phyloP scores from a whole-genome alignment of 2,888 invertebrate species.

The Nudaria mundana region DNA sequence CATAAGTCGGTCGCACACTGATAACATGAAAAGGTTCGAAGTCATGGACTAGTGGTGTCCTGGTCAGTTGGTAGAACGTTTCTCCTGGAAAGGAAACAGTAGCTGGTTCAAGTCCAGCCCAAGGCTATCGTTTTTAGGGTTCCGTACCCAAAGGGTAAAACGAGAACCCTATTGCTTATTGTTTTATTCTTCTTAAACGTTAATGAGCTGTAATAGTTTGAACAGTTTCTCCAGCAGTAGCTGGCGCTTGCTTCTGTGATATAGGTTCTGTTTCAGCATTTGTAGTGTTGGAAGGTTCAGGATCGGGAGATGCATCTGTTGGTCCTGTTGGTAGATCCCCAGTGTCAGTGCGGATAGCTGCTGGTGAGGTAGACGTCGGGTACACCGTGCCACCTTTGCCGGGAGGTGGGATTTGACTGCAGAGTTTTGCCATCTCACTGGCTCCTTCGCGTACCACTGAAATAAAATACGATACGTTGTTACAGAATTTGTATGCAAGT shows the following conservation, averaged over 20 bases:
- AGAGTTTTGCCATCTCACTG: conserved; percentile 64
- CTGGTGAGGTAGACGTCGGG: conserved; percentile 43
- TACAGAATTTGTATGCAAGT: no score
- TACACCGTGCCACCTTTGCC: conserved; percentile 44
- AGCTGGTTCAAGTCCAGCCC: no score
- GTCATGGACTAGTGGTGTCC: no score
- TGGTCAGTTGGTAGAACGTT: no score
- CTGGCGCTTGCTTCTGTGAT: neutral
- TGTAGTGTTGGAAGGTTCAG: no score
- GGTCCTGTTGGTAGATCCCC: conserved; percentile 9
- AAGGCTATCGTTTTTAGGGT: no score
- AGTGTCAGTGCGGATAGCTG: conserved; percentile 36
- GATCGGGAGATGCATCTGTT: neutral
- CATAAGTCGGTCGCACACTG: no score
- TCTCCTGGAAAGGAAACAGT: no score
- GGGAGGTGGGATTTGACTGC: conserved; percentile 47
- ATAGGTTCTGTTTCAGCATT: no score
- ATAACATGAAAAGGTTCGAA: no score
- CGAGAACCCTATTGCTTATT: neutral
- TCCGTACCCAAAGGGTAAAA: no score
- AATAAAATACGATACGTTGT: conserved; percentile 6
- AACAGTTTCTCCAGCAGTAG: neutral
- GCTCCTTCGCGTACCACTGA: conserved; percentile 67
- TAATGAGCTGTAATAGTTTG: conserved; percentile 9
- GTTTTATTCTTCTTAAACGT: neutral